Percentiles rank a stretch among this genome's conserved stretches.
These are phyloP conservation scores for Smittia sp. DNA, from an alignment of 2,888 invertebrate species.

Conservation along the genomic window DNA sequence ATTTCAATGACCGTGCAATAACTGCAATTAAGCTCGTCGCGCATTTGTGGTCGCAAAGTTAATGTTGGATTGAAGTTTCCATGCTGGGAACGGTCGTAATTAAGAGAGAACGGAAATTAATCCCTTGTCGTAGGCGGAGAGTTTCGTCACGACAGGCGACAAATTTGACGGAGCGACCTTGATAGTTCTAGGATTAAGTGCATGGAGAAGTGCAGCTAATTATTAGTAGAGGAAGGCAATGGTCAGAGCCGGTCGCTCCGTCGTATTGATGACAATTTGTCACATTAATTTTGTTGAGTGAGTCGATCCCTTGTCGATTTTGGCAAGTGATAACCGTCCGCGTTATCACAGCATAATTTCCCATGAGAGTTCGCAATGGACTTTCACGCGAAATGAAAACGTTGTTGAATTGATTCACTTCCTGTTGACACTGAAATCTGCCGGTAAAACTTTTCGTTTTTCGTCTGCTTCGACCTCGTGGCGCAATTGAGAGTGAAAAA, in stretches of 20 bases:
- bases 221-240: constrained; percentile 12
- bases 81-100: background rate
- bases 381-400: constrained; percentile 21
- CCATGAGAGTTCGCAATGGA: background rate
- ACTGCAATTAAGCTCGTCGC: background rate
- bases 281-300: constrained; percentile 56
- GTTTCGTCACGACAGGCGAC: constrained; percentile 31
- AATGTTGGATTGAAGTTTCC: constrained; percentile 39
- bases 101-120: background rate
- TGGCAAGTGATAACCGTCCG: constrained; percentile 32
- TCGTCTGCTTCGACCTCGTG: background rate
- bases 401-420: constrained; percentile 37
- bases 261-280: constrained; percentile 48
- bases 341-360: constrained; percentile 37
- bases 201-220: constrained; percentile 32
- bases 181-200: background rate
- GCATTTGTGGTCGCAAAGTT: constrained; percentile 41
- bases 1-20: background rate
- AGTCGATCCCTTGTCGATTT: constrained; percentile 51
- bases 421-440: constrained; percentile 29
- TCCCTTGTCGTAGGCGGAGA: constrained; percentile 30
- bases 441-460: background rate
- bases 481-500: background rate
- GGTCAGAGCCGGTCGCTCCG: background rate
- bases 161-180: constrained; percentile 8